phyloP scores from a whole-genome alignment of 2,113 vertebrate genomes.

The Acrocephalus kingi region DNA sequence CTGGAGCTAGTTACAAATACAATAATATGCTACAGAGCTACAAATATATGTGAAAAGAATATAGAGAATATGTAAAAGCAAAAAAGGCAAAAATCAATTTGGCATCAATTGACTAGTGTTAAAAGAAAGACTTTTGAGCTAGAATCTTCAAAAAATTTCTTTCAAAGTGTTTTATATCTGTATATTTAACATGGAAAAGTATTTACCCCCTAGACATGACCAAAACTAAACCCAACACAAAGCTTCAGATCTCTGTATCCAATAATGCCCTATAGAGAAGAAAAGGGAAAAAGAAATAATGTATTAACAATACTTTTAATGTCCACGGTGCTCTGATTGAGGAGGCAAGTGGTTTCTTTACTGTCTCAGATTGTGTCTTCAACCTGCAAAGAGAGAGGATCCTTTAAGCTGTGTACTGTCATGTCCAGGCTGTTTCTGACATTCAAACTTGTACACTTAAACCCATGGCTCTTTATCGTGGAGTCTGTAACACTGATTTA shows the following conservation, averaged over 20 bases:
- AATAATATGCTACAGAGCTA: background rate
- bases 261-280: background rate
- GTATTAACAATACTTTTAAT: background rate
- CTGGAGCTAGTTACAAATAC: background rate
- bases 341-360: background rate
- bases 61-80: background rate
- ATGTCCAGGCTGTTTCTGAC: background rate
- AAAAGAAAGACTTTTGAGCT: background rate
- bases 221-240: background rate
- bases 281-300: background rate
- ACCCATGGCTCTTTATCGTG: background rate
- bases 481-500: background rate
- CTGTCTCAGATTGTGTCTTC: background rate
- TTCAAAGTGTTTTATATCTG: background rate
- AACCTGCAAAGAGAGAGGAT: background rate
- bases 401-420: background rate
- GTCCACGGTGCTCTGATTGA: background rate
- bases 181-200: background rate
- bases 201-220: background rate
- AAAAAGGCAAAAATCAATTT: background rate
- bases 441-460: background rate
- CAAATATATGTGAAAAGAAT: background rate
- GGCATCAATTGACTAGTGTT: background rate
- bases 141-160: background rate
- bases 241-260: background rate